Evolutionary conservation across 1,140 invertebrate genomes (phyloP).

Genomic region (Trichonephila clavipes): DNA sequence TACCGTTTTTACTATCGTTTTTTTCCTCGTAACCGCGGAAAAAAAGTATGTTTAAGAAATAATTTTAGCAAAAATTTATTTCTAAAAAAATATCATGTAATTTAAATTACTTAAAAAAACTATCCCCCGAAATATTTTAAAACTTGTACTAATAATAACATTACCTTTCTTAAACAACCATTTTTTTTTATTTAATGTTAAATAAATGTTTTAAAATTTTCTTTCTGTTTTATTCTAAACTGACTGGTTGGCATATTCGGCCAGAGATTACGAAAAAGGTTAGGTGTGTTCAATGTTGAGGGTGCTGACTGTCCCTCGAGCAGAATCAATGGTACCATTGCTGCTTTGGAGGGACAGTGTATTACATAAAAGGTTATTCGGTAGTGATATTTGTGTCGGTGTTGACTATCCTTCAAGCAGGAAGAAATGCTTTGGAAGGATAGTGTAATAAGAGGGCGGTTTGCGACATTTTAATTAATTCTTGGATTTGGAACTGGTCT

Average conservation of each 20-base stretch:
- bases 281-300: conserved; percentile 62
- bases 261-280: conserved; percentile 67
- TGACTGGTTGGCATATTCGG: conserved; percentile 49
- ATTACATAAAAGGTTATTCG: conserved; percentile 41
- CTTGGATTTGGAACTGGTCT: conserved; percentile 9
- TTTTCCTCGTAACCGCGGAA: neutral
- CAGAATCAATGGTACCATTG: conserved; percentile 53
- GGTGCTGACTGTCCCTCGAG: conserved; percentile 74
- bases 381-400: conserved; percentile 58
- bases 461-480: neutral
- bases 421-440: conserved; percentile 71
- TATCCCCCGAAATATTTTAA: neutral
- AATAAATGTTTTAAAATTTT: neutral
- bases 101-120: neutral
- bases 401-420: conserved; percentile 72
- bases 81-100: neutral
- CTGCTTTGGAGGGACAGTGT: conserved; percentile 76
- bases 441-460: conserved; percentile 53
- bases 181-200: neutral
- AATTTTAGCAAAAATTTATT: neutral
- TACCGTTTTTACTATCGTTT: neutral
- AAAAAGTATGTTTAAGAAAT: neutral
- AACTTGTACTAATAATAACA: neutral
- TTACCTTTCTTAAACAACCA: neutral
- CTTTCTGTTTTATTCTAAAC: neutral